Conservation (phyloP, 1,140 invertebrate species). For the Triops cancriformis region DNA sequence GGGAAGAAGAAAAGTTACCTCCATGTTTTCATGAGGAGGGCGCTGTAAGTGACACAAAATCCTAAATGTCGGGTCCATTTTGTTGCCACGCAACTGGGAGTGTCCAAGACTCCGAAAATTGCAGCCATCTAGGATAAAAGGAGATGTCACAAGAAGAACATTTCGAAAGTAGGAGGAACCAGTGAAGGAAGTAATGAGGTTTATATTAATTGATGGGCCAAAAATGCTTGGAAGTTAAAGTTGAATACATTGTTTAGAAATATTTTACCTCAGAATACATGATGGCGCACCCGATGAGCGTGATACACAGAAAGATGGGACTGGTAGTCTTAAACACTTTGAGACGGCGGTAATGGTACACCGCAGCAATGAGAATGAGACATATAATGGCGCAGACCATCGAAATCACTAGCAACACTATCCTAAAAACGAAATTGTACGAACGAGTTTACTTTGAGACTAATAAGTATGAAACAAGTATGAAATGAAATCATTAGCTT, state of each 20-base stretch:
- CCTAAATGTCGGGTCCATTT: conserved; percentile 86
- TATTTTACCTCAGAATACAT: conserved; percentile 76
- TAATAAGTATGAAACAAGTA: no score
- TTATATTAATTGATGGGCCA: not conserved
- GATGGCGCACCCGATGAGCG: conserved; percentile 72
- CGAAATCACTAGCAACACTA: conserved; percentile 69
- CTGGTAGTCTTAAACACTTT: conserved; percentile 85
- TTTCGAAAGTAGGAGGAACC: not conserved
- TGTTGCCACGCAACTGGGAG: conserved; percentile 71
- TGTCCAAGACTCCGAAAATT: conserved; percentile 73
- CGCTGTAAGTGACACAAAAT: conserved; percentile 83
- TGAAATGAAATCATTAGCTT: no score
- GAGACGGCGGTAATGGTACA: conserved; percentile 66
- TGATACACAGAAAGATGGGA: conserved; percentile 80
- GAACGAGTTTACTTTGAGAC: no score
- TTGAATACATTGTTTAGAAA: not conserved
- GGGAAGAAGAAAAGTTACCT: conserved; percentile 46
- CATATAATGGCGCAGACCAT: conserved; percentile 66
- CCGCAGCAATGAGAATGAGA: conserved; percentile 61
- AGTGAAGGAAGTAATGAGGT: not conserved
- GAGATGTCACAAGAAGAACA: conserved; percentile 22
- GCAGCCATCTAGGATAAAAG: conserved; percentile 65
- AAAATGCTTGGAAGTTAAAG: not conserved
- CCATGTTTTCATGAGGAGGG: conserved; percentile 86
- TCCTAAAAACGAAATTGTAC: conserved; percentile 46